These are phyloP conservation scores for Bettongia penicillata DNA, from an alignment of 2,113 vertebrate species.

Conservation along the genomic window DNA sequence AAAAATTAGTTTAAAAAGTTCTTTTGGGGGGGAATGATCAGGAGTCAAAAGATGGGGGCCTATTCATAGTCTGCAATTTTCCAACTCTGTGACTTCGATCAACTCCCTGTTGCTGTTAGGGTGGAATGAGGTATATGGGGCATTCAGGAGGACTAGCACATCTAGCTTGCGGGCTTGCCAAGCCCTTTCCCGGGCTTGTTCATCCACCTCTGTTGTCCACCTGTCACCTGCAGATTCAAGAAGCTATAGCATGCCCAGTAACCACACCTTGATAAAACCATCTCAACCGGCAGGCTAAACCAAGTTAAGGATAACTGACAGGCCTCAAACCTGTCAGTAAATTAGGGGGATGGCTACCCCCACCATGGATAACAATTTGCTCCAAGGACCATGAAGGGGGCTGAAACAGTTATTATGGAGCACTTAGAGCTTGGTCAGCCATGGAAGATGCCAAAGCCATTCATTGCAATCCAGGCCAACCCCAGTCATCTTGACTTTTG, in stretches of 20 bases:
- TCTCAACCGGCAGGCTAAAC: not conserved
- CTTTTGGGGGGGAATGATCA: too few relatives aligned
- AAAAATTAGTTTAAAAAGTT: not conserved
- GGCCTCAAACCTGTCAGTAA: not conserved
- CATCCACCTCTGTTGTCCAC: not conserved
- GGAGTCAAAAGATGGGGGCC: not conserved
- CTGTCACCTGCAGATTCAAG: not conserved
- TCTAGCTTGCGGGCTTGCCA: not conserved
- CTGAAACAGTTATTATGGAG: not conserved
- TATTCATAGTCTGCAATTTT: not conserved
- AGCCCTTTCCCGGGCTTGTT: not conserved
- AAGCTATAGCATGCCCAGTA: not conserved
- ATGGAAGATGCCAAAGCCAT: not conserved
- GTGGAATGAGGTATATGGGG: not conserved
- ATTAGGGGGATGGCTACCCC: not conserved
- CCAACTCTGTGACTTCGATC: not conserved
- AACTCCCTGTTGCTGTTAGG: not conserved
- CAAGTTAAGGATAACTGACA: not conserved
- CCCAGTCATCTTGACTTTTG: too few relatives aligned
- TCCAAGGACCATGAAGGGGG: not conserved
- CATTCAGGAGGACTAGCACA: not conserved
- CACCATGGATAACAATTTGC: not conserved
- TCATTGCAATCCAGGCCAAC: too few relatives aligned
- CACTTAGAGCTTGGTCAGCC: not conserved
- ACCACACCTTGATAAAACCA: not conserved